Conservation (phyloP, 2,888 invertebrate genomes). For the Tethea ocularis region DNA sequence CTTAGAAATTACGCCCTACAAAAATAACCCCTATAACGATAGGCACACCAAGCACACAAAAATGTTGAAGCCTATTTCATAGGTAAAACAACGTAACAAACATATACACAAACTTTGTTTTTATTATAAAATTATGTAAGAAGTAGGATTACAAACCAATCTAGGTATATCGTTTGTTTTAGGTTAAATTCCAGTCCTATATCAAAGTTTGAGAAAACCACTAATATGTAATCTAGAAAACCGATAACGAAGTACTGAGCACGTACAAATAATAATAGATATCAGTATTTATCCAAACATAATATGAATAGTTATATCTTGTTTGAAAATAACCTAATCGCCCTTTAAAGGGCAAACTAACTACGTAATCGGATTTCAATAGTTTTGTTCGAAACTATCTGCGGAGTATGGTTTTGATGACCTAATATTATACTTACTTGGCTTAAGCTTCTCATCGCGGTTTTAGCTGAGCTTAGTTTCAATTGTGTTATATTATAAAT, state of each 20-base stretch:
- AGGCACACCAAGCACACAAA: too few relatives aligned
- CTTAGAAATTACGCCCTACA: too few relatives aligned
- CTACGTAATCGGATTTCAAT: background rate
- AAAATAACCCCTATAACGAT: too few relatives aligned
- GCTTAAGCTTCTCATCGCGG: too few relatives aligned
- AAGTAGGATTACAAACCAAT: too few relatives aligned
- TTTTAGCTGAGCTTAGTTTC: too few relatives aligned
- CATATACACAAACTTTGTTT: too few relatives aligned
- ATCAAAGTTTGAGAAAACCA: background rate
- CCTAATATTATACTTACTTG: background rate
- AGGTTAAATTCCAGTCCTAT: background rate
- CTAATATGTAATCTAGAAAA: background rate
- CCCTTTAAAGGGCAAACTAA: background rate
- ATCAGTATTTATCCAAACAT: constrained; percentile 2
- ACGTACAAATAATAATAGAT: background rate
- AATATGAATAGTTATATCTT: background rate
- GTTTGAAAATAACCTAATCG: background rate
- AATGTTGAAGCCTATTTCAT: too few relatives aligned
- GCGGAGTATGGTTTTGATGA: background rate
- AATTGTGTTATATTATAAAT: too few relatives aligned
- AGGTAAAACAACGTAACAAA: too few relatives aligned
- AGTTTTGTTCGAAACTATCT: background rate
- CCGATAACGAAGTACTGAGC: background rate
- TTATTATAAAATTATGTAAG: too few relatives aligned
- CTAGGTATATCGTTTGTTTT: background rate